Evolutionary conservation across 2,888 invertebrate genomes (phyloP), one percentile per base, ranked within the genome.

Genomic region (Aleiodes alternator): DNA sequence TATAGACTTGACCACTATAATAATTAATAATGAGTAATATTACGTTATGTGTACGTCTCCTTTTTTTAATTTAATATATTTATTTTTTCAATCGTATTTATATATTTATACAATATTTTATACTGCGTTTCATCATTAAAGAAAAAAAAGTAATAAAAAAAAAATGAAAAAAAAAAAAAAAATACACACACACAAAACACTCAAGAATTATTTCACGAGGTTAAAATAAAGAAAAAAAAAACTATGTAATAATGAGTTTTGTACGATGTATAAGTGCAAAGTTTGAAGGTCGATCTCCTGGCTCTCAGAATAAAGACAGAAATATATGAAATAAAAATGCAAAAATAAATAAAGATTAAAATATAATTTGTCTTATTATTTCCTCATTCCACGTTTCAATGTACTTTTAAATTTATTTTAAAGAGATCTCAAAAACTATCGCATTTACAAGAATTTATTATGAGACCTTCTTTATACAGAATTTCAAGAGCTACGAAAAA

Each of bases 31-130:
- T 83, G 80, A 86, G 85, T 84, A 85, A 86, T 87, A 85, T 86
- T 68, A 68, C 68, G 84, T 82, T 87, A 87, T 82, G 84, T 87
- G 84, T 88, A 87, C 81, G 85, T 86, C 84, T 86, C 84, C 84
- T 87, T 87, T 76, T 78, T 87, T 87, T 88, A 87, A 88, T 88
- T 88, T 88, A 88, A 88, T 87, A 88, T 88, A 88, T 88, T 88
- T 88, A 88, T 88, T 88, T 88, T 88, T 88, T 86, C 87, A 88
- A 88, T 84, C 87, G 85, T 88, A 88, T 88, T 88, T 88, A 88
- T 88, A 88, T 88, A 88, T 88, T 88, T 88, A 88, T 88, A 88
- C 86, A 86, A 87, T 87, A 88, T 88, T 88, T 88, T 88, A 88
- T 88, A 88, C 86, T 85, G 85, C 85, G 87, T 86, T 88, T 79